Evolutionary conservation across 2,113 vertebrate genomes (phyloP).

Genomic region (Leptosomus discolor): DNA sequence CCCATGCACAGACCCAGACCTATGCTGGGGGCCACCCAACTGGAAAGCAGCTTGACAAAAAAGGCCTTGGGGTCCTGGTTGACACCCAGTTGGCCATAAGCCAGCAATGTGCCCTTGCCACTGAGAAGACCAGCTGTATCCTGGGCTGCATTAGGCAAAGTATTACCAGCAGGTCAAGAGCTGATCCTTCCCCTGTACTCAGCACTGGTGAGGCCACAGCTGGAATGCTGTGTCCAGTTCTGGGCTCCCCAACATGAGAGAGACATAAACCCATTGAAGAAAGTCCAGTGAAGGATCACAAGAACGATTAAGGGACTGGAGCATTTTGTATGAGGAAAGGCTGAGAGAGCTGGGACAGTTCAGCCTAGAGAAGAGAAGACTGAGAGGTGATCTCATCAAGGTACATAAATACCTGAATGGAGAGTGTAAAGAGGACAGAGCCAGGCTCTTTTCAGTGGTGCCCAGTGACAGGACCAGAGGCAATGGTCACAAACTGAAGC

Average conservation of each 20-base stretch:
- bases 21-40: fast-evolving
- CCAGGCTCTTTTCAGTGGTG: neutral
- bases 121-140: neutral
- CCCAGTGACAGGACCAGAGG: neutral
- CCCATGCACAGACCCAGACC: fast-evolving
- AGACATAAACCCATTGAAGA: neutral
- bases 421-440: neutral
- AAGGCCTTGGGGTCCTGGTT: neutral
- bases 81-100: neutral
- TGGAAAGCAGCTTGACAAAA: neutral
- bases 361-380: neutral
- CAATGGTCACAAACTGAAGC: neutral
- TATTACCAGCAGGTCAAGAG: neutral
- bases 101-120: neutral
- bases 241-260: neutral
- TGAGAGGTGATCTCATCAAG: neutral
- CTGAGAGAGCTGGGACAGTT: neutral
- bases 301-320: neutral
- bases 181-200: neutral
- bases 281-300: neutral
- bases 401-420: neutral
- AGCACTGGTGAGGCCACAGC: neutral
- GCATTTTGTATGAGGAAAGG: neutral
- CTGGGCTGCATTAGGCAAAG: neutral
- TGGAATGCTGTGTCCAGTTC: neutral